Evolutionary conservation across 2,888 invertebrate species (phyloP), one percentile per base, ranked within the genome.

Genomic region (Nephrotoma flavescens): DNA sequence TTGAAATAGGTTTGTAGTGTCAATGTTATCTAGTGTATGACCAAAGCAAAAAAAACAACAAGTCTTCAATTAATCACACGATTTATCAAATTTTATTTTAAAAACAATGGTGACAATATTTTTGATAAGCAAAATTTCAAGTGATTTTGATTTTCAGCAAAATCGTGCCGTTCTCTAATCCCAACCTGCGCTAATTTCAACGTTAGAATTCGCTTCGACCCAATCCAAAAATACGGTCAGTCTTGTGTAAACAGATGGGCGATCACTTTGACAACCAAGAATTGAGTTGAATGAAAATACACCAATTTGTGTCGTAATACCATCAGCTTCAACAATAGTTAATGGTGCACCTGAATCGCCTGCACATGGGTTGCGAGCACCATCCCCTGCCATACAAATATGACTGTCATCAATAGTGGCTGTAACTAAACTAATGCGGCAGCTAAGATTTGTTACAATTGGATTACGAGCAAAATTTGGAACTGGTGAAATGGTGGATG

Each of bases 341-440:
- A 90, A 87, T 7, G 91, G 90, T 52, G 90, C 90, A 15, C 90
- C 90, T 86, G 89, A 90, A 87, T 91, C 91, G 0, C 91, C 91
- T 44, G 88, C 89, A 88, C 91, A 91, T 57, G 90, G 89, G 86
- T 90, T 89, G 87, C 88, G 89, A 9, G 90, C 89, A 12, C 88
- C 88, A 31, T 87, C 86, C 11, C 90, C 90, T 45, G 88, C 88
- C 4, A 90, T 89, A 87, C 91, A 91, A n/a, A 91, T 88, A 83
- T 91, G 84, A 9, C n/a, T 84, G 7, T 84, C 42, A 12, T 12
- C 42, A 42, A 84, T 84, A 3, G 84, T 84, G 1, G 42, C 41
- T 31, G 71, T 71, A n/a, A 84, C 41, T 84, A 84, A 84, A 84
- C 15, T 84, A 41, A 84, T 42, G 6, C 15, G 4, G 7, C 86